These are phyloP conservation scores for Riptortus pedestris DNA, from an alignment of 1,140 invertebrate genomes.

Conservation along the genomic window DNA sequence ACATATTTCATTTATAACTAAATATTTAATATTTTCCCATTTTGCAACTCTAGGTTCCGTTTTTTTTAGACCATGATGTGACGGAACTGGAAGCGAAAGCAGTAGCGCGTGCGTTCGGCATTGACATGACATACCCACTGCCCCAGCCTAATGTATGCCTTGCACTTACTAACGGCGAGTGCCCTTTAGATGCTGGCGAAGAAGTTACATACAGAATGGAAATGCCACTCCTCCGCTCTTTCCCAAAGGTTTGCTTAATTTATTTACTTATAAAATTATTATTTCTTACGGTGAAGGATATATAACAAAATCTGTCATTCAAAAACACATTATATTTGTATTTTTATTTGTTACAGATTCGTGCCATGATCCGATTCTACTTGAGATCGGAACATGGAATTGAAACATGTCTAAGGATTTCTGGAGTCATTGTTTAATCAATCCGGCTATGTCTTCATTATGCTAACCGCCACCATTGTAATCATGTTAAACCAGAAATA, in stretches of 20 bases:
- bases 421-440: no score
- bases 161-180: constrained; percentile 30
- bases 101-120: constrained; percentile 19
- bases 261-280: background rate
- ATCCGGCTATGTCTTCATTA: no score
- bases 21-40: background rate
- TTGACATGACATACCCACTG: constrained; percentile 26
- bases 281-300: no score
- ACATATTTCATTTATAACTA: background rate
- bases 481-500: no score
- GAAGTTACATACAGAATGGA: constrained; percentile 32
- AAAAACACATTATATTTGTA: no score
- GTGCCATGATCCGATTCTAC: no score
- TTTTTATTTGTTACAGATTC: no score
- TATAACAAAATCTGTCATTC: no score
- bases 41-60: background rate
- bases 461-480: no score
- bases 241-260: constrained; percentile 30
- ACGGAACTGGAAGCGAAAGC: constrained; percentile 31
- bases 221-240: constrained; percentile 32
- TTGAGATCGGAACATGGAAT: no score
- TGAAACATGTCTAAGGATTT: no score
- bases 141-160: constrained; percentile 34
- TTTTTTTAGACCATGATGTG: constrained; percentile 29
- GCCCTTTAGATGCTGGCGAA: constrained; percentile 34